Evolutionary conservation across 1,140 invertebrate species (phyloP).

Genomic region (Diplogasteroides magnus): DNA sequence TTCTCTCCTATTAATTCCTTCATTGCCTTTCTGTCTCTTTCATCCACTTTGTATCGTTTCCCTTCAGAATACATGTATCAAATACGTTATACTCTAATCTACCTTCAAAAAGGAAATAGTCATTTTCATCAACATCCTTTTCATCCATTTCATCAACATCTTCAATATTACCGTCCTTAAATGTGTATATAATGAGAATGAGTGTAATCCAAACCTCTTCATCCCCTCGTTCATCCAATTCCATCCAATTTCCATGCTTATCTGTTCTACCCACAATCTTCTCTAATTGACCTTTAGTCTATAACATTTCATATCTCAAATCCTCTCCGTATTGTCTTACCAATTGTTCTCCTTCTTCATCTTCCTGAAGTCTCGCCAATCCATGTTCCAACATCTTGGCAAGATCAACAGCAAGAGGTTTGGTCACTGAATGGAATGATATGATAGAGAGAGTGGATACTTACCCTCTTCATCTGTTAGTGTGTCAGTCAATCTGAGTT

Average conservation of each 20-base stretch:
- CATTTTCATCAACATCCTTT: conserved; percentile 19
- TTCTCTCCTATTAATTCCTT: no score
- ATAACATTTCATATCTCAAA: neutral
- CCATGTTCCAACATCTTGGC: conserved; percentile 1
- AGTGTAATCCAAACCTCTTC: neutral
- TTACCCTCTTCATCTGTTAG: conserved; percentile 1
- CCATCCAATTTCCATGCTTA: conserved; percentile 4
- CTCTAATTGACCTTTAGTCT: conserved; percentile 5
- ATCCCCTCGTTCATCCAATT: neutral
- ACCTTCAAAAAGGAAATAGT: neutral
- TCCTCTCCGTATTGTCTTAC: neutral
- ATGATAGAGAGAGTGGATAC: neutral
- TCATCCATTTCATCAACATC: conserved; percentile 6
- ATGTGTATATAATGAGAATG: no score
- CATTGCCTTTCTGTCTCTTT: neutral
- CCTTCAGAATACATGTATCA: neutral
- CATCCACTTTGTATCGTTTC: neutral
- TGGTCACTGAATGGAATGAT: neutral
- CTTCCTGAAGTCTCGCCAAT: neutral
- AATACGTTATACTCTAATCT: neutral
- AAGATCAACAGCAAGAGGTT: neutral
- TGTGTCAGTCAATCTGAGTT: conserved; percentile 11
- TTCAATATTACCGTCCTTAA: no score
- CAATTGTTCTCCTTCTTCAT: neutral
- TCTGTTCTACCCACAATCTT: neutral